These are phyloP conservation scores for Neelides sp. DNA, from an alignment of 1,140 invertebrate genomes.

Conservation along the genomic window DNA sequence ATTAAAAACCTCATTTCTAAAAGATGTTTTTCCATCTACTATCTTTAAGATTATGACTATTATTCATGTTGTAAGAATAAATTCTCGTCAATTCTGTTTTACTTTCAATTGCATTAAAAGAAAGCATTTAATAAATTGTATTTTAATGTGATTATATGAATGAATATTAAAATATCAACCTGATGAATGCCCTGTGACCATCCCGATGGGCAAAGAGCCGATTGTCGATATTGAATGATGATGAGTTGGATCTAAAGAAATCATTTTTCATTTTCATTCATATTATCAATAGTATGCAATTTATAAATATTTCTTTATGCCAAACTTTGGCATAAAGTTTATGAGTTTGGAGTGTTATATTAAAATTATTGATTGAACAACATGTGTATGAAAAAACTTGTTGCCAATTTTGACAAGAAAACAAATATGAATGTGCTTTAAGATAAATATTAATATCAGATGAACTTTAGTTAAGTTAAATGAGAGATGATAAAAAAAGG, in stretches of 20 bases:
- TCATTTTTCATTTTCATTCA: not conserved
- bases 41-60: no score
- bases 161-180: conserved; percentile 4
- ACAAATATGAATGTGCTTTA: no score
- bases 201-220: conserved; percentile 31
- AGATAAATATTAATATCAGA: no score
- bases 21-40: no score
- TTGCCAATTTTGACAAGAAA: no score
- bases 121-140: not conserved
- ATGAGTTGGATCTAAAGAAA: conserved; percentile 28
- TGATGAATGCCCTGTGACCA: conserved; percentile 29
- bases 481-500: no score
- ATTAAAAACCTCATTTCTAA: not conserved
- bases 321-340: not conserved
- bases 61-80: no score
- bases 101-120: not conserved
- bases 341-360: not conserved
- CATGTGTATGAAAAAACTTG: not conserved
- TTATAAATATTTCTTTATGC: not conserved
- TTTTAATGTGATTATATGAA: conserved; percentile 8
- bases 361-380: not conserved
- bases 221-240: conserved; percentile 27
- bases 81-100: not conserved
- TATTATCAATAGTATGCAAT: not conserved
- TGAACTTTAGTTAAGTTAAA: no score